Conservation (phyloP, 1,140 invertebrate species). For the Sycobia sp. region DNA sequence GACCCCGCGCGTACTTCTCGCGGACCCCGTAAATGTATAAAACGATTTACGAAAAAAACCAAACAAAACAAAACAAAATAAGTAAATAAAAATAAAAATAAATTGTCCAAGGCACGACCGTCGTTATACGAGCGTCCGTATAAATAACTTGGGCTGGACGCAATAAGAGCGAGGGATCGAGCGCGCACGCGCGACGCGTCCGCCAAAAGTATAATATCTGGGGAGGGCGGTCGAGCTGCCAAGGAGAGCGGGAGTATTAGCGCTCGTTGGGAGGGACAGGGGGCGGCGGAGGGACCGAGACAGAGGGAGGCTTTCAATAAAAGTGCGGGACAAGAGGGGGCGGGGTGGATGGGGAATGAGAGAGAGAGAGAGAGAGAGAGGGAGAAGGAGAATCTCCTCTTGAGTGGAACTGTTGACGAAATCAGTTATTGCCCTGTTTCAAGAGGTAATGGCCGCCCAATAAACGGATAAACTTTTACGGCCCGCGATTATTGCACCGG, state of each 20-base stretch:
- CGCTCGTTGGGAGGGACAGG: background rate
- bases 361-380: too few relatives aligned
- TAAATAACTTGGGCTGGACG: too few relatives aligned
- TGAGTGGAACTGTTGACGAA: conserved; percentile 29
- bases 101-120: too few relatives aligned
- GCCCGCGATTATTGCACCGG: conserved; percentile 45
- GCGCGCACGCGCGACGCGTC: too few relatives aligned
- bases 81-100: background rate
- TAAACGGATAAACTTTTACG: conserved; percentile 55
- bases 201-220: too few relatives aligned
- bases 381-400: too few relatives aligned
- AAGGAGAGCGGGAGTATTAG: background rate
- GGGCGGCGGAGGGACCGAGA: background rate
- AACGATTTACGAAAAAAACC: conserved; percentile 33
- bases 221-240: too few relatives aligned
- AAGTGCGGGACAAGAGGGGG: conserved; percentile 7
- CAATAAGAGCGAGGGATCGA: too few relatives aligned
- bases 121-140: too few relatives aligned
- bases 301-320: conserved; percentile 31
- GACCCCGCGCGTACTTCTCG: too few relatives aligned
- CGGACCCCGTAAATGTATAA: conserved; percentile 35
- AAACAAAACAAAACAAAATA: too few relatives aligned
- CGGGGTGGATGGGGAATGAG: background rate
- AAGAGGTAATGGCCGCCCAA: conserved; percentile 44
- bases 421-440: conserved; percentile 39